Evolutionary conservation across 2,888 invertebrate genomes (phyloP), one percentile per base, ranked within the genome.

Genomic region (Ephialtes manifestator): DNA sequence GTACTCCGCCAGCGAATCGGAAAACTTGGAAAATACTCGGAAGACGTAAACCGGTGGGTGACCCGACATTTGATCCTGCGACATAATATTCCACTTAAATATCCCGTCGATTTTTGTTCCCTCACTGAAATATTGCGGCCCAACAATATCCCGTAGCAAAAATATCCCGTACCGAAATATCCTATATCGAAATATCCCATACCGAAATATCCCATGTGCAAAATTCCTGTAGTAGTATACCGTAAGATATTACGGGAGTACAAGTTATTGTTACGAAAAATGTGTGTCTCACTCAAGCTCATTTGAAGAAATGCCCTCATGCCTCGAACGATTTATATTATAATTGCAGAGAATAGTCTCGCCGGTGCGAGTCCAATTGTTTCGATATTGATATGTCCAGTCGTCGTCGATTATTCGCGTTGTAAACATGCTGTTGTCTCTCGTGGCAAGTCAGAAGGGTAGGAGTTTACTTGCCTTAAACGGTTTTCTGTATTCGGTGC

Each of bases 401-500:
- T 63, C 28, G 35, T 63, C 31, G 35, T 63, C 15, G n/a, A 31
- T 15, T 35, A 8, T 4, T 35, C 35, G 35, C 15, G 15, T 18
- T 63, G 39, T 35, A 31, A 35, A 35, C 28, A 63, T n/a, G n/a
- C n/a, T 46, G 48, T 20, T 46, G 18, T 68, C 24, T 24, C 46
- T 68, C 46, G 46, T 48, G 15, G 28, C 4, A 28, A 60, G 60
- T 31, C 60, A 60, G 31, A 60, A 60, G 24, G 60, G 67, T 46
- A 68, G 46, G 46, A 13, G 18, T 10, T 68, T 68, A 46, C 67
- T 68, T 0, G 4, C 20, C 11, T 24, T 24, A 46, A 15, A 68
- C 15, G n/a, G 24, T 1, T 65, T 31, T 68, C 28, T 78, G 51
- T 68, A 58, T 39, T 58, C 28, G 24, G 28, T 68, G 11, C 67